Conservation (phyloP, 2,113 vertebrate genomes). For the Solea solea region DNA sequence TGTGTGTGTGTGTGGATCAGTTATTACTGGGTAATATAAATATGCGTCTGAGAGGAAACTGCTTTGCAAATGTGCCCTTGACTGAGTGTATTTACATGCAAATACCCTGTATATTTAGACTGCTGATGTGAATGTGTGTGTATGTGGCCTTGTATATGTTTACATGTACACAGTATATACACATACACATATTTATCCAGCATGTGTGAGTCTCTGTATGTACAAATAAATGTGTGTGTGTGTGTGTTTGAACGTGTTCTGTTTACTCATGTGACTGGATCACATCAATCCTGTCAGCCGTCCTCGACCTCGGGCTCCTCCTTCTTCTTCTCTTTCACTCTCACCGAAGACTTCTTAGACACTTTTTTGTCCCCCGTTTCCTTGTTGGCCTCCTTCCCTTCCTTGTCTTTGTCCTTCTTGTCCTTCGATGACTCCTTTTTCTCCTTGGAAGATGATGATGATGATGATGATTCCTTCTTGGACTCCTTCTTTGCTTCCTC, state of each 20-base stretch:
- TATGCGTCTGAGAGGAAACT: conserved; percentile 46
- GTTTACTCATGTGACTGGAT: conserved; percentile 4
- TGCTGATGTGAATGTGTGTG: conserved; percentile 5
- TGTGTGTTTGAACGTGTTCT: conserved; percentile 20
- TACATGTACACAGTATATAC: conserved; percentile 19
- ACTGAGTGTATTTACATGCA: conserved; percentile 37
- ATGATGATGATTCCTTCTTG: conserved; percentile 51
- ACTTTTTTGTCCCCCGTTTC: conserved; percentile 70
- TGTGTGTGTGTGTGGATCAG: conserved; percentile 16
- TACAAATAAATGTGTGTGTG: conserved; percentile 4
- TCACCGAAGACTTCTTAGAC: conserved; percentile 72
- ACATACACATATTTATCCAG: neutral
- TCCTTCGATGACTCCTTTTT: conserved; percentile 64
- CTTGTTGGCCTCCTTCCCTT: conserved; percentile 62
- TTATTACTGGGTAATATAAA: conserved; percentile 45
- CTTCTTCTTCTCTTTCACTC: conserved; percentile 80
- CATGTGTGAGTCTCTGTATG: neutral
- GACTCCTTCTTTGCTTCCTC: conserved; percentile 46
- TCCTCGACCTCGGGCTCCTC: conserved; percentile 72
- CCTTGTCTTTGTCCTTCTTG: conserved; percentile 76
- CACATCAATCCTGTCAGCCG: conserved; percentile 46
- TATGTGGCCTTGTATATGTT: conserved; percentile 21
- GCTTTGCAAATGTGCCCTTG: conserved; percentile 32
- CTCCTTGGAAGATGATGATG: conserved; percentile 61
- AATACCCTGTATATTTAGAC: conserved; percentile 17